Evolutionary conservation across 2,888 invertebrate genomes (phyloP), one percentile per base, ranked within the genome.

Genomic region (Strigamia maritima): DNA sequence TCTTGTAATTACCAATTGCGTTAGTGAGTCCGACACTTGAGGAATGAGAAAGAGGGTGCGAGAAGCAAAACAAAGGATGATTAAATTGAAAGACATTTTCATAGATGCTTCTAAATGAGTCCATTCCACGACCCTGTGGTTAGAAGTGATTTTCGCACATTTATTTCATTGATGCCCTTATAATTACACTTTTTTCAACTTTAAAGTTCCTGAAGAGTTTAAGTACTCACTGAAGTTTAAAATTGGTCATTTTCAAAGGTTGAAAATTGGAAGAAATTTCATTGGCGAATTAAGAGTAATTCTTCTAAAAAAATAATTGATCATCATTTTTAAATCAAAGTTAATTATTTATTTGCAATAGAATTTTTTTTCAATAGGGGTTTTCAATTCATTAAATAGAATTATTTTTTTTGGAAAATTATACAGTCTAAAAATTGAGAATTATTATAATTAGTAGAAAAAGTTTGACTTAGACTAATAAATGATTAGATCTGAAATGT

Each of bases 381-480:
- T 65, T 65, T 65, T 65, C 24, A 65, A 65, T 65, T 65, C 60
- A 65, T 65, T 65, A 24, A 6, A 8, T 65, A 10, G 60, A 19
- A 54, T 54, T 24, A 22, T 6, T 65, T 3, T 65, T 24, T 65
- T 65, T 19, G 7, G 6, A 24, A 22, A 65, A 65, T 65, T 19
- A 65, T 4, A 65, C 12, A 24, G 8, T 65, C 1, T 10, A 65
- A 65, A 65, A 65, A 65, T 65, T 65, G 22, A 22, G 24, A 24
- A 65, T 65, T 65, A 65, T 65, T 65, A 65, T 65, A 65, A 65
- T 65, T 65, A 65, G 60, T 65, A 65, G 60, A 65, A 65, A 65
- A 65, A 65, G 60, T 65, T 65, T 65, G 60, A 65, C 22, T 65
- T 65, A 22, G 60, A 65, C 60, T 65, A 65, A 65, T 65, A 24